These are phyloP conservation scores for Phoxinus dragarum DNA, from an alignment of 2,797 vertebrate genomes.

Conservation along the genomic window DNA sequence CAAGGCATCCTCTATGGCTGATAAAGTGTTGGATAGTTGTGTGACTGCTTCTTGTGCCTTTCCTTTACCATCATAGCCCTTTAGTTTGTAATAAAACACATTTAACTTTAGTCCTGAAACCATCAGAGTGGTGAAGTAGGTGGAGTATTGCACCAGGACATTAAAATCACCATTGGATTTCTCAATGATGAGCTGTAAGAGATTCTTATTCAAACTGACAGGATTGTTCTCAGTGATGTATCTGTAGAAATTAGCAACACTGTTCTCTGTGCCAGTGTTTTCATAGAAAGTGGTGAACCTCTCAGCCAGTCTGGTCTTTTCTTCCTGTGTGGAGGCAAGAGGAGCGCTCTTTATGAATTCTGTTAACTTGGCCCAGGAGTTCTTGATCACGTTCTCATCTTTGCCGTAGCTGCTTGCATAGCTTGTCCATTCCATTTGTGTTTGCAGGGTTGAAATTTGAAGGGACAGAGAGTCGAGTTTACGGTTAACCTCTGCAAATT, in stretches of 20 bases:
- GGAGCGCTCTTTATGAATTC: neutral
- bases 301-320: constrained; percentile 22
- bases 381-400: constrained; percentile 43
- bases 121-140: constrained; percentile 33
- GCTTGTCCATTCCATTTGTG: constrained; percentile 20
- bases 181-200: constrained; percentile 18
- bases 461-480: neutral
- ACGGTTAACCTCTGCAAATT: neutral
- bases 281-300: constrained; percentile 27
- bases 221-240: constrained; percentile 9
- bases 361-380: constrained; percentile 39
- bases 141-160: constrained; percentile 8
- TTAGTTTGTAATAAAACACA: constrained; percentile 27
- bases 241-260: constrained; percentile 24
- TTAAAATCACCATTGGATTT: constrained; percentile 31
- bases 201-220: constrained; percentile 27
- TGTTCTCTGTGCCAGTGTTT: constrained; percentile 23
- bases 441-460: constrained; percentile 8
- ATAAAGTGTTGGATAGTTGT: neutral
- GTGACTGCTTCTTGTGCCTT: neutral
- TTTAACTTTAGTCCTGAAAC: constrained; percentile 34
- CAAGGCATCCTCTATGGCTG: constrained; percentile 2
- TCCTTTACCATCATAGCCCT: neutral
- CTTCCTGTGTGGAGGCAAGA: neutral
- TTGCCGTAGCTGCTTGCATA: constrained; percentile 26